These are phyloP conservation scores for Malurus elegans DNA, from an alignment of 2,113 vertebrate species.

Conservation along the genomic window DNA sequence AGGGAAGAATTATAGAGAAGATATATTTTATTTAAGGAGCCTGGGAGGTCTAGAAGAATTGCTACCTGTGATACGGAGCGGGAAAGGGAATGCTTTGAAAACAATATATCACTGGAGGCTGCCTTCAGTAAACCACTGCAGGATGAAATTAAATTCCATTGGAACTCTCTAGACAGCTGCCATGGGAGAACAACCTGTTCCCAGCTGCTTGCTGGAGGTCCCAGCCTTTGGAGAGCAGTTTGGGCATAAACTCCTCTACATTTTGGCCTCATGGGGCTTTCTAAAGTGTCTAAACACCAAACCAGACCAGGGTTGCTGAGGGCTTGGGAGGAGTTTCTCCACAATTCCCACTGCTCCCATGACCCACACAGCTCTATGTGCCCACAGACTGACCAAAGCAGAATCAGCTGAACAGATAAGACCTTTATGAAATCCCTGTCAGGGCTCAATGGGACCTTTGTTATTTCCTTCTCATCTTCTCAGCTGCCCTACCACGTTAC, in stretches of 20 bases:
- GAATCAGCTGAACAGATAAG: neutral
- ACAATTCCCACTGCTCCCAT: no score
- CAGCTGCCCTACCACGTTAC: neutral
- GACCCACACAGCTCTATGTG: no score
- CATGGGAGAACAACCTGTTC: neutral
- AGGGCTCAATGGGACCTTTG: neutral
- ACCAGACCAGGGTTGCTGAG: neutral
- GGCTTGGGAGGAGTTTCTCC: no score
- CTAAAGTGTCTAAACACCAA: neutral
- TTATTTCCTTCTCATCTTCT: neutral
- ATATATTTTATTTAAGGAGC: constrained; percentile 16
- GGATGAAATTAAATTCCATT: constrained; percentile 5
- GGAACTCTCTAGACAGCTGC: neutral
- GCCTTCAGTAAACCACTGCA: neutral
- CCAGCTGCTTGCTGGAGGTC: neutral
- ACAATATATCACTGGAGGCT: neutral
- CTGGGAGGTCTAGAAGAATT: neutral
- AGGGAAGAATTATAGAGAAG: neutral
- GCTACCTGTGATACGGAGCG: neutral
- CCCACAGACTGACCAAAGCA: neutral
- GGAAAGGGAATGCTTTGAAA: constrained; percentile 1
- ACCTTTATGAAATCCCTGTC: neutral
- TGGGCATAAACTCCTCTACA: neutral
- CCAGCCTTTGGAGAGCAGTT: neutral
- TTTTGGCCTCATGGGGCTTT: neutral